phyloP scores from a whole-genome alignment of 2,113 vertebrate genomes.

The Struthio camelus region DNA sequence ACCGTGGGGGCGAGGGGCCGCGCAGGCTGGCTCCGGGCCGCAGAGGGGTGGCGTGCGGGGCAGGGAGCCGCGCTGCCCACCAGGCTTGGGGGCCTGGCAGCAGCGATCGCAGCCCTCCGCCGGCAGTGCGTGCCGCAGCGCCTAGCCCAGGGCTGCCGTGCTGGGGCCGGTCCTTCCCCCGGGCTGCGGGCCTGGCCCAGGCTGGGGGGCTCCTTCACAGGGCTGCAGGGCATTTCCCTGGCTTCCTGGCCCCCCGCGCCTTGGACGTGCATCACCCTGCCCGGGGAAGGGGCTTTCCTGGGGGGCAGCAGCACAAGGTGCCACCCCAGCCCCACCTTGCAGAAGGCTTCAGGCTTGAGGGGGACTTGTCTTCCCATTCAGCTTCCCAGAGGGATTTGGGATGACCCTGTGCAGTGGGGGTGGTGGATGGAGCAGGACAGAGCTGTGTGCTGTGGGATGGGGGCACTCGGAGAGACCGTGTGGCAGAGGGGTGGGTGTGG shows the following conservation, averaged over 20 bases:
- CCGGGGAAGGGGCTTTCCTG: neutral
- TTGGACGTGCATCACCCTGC: neutral
- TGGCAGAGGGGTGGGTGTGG: neutral
- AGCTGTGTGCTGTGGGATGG: neutral
- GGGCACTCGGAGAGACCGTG: too few species aligned
- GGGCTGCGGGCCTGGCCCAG: neutral
- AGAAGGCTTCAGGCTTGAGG: too few species aligned
- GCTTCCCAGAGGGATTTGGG: neutral
- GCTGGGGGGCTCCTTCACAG: neutral
- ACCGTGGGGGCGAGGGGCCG: too few species aligned
- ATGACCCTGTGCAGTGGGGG: neutral
- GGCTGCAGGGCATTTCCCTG: accelerated
- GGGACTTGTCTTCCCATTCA: too few species aligned
- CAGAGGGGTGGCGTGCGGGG: too few species aligned
- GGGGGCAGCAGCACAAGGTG: too few species aligned
- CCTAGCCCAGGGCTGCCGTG: neutral
- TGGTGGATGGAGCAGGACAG: neutral
- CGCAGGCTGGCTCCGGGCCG: too few species aligned
- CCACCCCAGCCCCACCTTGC: accelerated
- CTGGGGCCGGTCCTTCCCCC: neutral
- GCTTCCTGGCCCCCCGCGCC: neutral
- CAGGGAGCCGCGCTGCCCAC: too few species aligned
- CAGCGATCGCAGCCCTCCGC: neutral
- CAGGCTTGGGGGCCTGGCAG: neutral
- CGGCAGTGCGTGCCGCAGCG: neutral